Percentiles rank a stretch among this genome's conserved stretches.
Evolutionary conservation across 2,113 vertebrate genomes (phyloP).

Genomic region (Trogon melanurus): DNA sequence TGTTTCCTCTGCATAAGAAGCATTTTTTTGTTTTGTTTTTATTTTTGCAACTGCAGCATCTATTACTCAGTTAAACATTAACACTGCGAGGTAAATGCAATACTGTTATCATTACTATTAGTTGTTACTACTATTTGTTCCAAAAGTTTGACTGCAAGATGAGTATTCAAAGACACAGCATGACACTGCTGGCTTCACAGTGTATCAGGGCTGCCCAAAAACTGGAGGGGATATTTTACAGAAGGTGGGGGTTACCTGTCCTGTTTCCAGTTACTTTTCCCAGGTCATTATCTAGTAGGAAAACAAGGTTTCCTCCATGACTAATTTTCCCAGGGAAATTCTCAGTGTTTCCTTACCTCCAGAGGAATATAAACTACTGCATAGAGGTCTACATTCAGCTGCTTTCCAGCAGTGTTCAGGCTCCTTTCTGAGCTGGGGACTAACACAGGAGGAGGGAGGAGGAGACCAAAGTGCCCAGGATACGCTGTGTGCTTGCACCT

Average conservation of each 20-base stretch:
- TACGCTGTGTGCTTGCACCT: not conserved
- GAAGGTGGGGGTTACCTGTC: not conserved
- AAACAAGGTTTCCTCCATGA: not conserved
- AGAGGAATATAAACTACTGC: not conserved
- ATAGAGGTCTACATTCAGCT: not conserved
- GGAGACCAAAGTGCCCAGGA: rapidly evolving
- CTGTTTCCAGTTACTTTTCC: not conserved
- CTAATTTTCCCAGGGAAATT: not conserved
- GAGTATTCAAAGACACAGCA: not conserved
- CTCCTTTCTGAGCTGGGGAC: not conserved
- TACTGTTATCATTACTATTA: not conserved
- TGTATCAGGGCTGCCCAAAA: not conserved
- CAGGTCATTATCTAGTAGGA: not conserved
- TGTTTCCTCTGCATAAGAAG: not conserved
- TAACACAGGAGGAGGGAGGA: not conserved
- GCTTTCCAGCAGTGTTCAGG: rapidly evolving
- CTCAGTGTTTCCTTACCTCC: not conserved
- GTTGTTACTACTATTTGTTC: not conserved
- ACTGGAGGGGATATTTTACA: not conserved
- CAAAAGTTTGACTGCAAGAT: not conserved
- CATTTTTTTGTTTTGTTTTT: not conserved
- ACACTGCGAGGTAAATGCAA: not conserved
- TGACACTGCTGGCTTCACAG: not conserved
- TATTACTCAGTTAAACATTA: not conserved
- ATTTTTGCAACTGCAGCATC: not conserved